Evolutionary conservation across 2,888 invertebrate genomes (phyloP).

Genomic region (Linyphia triangularis): DNA sequence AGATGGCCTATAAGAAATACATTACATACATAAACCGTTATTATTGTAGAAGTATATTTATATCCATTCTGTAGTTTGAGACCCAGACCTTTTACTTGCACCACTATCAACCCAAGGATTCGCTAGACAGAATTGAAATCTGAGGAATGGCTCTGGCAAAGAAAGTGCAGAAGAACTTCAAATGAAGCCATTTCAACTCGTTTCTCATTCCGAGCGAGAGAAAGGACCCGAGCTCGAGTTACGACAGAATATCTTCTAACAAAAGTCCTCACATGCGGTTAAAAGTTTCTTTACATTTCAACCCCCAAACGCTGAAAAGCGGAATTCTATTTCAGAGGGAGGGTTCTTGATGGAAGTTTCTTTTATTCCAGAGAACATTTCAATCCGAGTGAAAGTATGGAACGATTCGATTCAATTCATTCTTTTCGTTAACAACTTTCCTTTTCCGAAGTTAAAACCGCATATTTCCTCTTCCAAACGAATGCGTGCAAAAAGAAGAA

Average conservation of each 20-base stretch:
- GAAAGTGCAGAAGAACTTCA: not conserved
- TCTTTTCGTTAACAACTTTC: conserved; percentile 57
- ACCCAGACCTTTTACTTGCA: not conserved
- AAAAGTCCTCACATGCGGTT: conserved; percentile 46
- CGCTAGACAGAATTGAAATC: not conserved
- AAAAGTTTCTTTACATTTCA: conserved; percentile 46
- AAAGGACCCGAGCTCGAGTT: conserved; percentile 11
- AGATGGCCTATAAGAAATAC: too few relatives aligned
- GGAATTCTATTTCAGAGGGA: conserved; percentile 59
- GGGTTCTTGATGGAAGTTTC: conserved; percentile 38
- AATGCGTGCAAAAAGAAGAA: not conserved
- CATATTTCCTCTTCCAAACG: not conserved
- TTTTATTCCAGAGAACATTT: conserved; percentile 9
- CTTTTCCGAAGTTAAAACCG: conserved; percentile 33
- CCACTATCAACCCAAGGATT: not conserved
- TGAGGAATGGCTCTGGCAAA: not conserved
- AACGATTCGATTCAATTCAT: conserved; percentile 51
- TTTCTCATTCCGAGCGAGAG: not conserved
- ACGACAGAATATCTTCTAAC: conserved; percentile 1
- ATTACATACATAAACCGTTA: not conserved
- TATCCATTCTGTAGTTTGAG: not conserved
- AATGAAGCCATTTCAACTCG: not conserved
- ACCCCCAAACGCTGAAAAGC: conserved; percentile 42
- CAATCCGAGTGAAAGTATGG: conserved; percentile 41
- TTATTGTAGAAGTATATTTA: not conserved